Base-by-base conservation (phyloP, 64 coral and sea anemone genomes). In the Cladopsammia gracilis region DNA sequence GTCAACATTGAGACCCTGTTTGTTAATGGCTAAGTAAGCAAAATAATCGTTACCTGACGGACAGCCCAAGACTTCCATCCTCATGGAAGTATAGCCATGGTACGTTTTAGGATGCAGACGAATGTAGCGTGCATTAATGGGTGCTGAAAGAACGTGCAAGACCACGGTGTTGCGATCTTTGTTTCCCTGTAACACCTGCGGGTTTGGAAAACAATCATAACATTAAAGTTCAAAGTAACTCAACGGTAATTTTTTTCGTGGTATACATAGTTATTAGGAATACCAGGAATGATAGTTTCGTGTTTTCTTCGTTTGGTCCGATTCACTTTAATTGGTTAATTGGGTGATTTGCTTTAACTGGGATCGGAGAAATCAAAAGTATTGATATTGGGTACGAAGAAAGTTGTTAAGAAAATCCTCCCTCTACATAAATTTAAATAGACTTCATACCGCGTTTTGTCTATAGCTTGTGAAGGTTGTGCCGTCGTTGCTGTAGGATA, bases 41-140 rank as follows among this genome's bases (percentile, higher is more conserved):
- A 67, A 5, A 67, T 6, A 67, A 18, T 10, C 18, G n/a, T 67
- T 67, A 67, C 64, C 64, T 67, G 64, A 22, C 18, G 18, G 64
- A 67, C 64, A 67, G 7, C 64, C 64, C 18, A 13, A 6, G 18
- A 67, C 6, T n/a, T 67, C 64, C 18, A 67, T 67, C 64, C 64
- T 67, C 64, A 67, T 67, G n/a, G 64, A 67, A 22, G n/a, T 67
- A 67, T 67, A 7, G 4, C 20, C 64, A 22, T 67, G 18, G 15
- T 18, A 67, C 18, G 64, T 67, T 24, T 67, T 67, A 13, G 64
- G 64, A 18, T 67, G 10, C 22, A 67, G 15, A 20, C 64, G 64
- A 67, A 67, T 67, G 64, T 67, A 67, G 18, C 64, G 64, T 23
- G 64, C 64, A 67, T 67, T n/a, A 3, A 67, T 67, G 64, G 64